Evolutionary conservation across 53 echinoderm and acorn worm species (phyloP), one percentile per base, ranked within the genome.

Genomic region (Holothuria leucospilota): DNA sequence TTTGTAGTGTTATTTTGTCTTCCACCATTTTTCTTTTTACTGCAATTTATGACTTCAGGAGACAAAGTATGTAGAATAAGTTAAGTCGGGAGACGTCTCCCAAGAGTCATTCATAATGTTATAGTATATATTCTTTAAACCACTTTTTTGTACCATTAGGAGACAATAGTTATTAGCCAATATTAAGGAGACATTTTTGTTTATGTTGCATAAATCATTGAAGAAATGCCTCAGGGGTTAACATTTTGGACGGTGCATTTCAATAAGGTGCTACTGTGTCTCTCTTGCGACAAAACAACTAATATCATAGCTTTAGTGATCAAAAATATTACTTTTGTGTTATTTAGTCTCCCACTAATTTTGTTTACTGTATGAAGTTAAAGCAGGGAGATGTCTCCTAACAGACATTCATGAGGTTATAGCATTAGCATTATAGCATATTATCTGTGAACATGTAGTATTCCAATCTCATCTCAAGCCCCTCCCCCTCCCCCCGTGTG

Each of bases 1-100:
- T 67, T 29, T 67, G 68, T 67, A 67, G 68, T 67, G 68, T 67
- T 67, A 67, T 67, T 67, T 67, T n/a, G 68, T 67, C 68, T 67
- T 29, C 68, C 68, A 20, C n/a, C n/a, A 20, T 67, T 67, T 20
- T n/a, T 67, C 29, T 67, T 67, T 67, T 67, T 67, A 67, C 24
- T 67, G 68, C 68, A 67, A 67, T 67, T 16, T 29, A 25, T 67
- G 20, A 13, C 5, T 67, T 67, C 0, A 11, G 68, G 68, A 67
- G 68, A 67, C 68, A 67, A 61, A 61, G 13, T 18, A 67, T 20
- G 68, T 27, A 67, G 29, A 13, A 29, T 23, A 67, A 6, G 29
- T 6, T 67, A 20, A 67, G 23, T n/a, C n/a, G n/a, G n/a, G 68
- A 67, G 68, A 67, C 68, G 68, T 67, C 68, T 67, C 4, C n/a